phyloP scores from a whole-genome alignment of 2,113 vertebrate species.

The Oxyruncus cristatus region DNA sequence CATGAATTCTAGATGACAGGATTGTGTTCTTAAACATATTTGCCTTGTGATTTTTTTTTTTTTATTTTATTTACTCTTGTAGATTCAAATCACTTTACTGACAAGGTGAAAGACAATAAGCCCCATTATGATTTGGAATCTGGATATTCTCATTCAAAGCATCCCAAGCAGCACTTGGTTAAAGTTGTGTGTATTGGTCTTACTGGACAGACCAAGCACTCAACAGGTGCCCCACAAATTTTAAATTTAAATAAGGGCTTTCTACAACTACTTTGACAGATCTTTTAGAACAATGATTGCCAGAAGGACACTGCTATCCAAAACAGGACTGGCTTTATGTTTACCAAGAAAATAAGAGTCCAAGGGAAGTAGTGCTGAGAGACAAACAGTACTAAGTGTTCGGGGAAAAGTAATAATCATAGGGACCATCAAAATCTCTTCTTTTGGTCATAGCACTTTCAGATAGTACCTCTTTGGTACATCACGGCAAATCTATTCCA shows the following conservation, averaged over 20 bases:
- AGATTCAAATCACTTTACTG: background rate
- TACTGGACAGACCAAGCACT: background rate
- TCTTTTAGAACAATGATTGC: background rate
- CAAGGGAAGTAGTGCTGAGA: background rate
- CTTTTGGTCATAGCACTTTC: background rate
- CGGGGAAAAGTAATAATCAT: background rate
- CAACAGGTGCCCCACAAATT: background rate
- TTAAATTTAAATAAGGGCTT: background rate
- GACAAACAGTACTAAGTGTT: background rate
- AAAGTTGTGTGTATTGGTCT: background rate
- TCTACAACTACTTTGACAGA: background rate
- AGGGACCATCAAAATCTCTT: background rate
- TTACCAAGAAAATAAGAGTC: background rate
- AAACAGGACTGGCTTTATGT: background rate
- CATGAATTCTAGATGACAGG: background rate
- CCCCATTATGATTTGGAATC: background rate
- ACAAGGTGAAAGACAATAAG: background rate
- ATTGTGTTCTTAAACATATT: background rate
- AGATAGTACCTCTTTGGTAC: background rate
- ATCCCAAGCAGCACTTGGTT: background rate
- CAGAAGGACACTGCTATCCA: background rate
- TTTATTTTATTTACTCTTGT: background rate
- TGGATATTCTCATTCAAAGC: background rate
- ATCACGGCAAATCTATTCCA: background rate
- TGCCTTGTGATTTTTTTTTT: background rate